Base-by-base conservation (phyloP, 2,797 vertebrate genomes). In the Podarcis lilfordi region DNA sequence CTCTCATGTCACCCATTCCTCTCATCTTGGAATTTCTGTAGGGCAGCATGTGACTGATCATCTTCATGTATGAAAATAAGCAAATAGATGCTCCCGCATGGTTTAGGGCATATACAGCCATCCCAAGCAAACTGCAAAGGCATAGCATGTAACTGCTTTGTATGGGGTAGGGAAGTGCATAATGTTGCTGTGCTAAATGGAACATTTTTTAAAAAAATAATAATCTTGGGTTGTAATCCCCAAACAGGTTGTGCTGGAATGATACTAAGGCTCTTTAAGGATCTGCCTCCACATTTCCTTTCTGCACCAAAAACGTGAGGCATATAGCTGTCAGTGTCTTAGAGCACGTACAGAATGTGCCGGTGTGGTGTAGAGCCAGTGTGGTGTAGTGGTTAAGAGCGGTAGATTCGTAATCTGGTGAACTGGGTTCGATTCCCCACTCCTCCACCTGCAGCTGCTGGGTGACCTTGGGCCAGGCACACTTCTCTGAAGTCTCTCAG, bases 1-100 rank as follows among this genome's bases (percentile, higher is more conserved):
- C 32, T 86, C 17, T 76, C 64, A 80, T 80, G n/a, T 90, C 43
- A 7, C 87, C 80, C 82, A 25, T 69, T 83, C 35, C 43, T 82
- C 68, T 83, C 23, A 69, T 10, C 77, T 91, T 81, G 87, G 35
- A 80, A 84, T 90, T 69, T 91, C 19, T 78, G 55, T 43, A 10
- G 27, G 50, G 1, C n/a, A 25, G 61, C 27, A 40, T 29, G 50
- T 43, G 83, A 59, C 32, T 32, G 50, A 55, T 91, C 78, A 40
- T 90, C 78, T 79, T 21, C 9, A 2, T 50, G 5, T 78, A 71
- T 9, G 40, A 29, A 71, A 86, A 90, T 84, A 43, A 5, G 0
- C 25, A 37, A 37, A 9, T 82, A 90, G 90, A 75, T 89, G 6
- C 3, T 88, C 35, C 21, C 23, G 66, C 0, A 0, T 5, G 35